Percentiles rank a stretch among this genome's conserved stretches.
These are phyloP conservation scores for Hyperoplus lanceolatus DNA, from an alignment of 2,797 vertebrate genomes.

Conservation along the genomic window DNA sequence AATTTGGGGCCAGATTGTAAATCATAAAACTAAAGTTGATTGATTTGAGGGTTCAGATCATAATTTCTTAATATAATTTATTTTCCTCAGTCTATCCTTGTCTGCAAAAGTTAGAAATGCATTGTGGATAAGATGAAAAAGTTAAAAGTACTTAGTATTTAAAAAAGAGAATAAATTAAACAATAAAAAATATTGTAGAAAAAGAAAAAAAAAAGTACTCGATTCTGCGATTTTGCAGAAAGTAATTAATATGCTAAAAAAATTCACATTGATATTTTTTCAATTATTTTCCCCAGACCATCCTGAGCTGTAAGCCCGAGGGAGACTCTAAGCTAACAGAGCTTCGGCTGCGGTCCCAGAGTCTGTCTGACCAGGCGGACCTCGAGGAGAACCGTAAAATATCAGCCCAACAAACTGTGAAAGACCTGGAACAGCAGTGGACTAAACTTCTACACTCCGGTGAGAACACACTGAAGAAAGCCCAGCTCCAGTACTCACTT, in stretches of 20 bases:
- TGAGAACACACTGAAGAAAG: constrained; percentile 61
- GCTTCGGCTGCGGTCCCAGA: constrained; percentile 69
- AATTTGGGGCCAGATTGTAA: no score
- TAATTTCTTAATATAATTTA: background rate
- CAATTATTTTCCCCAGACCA: constrained; percentile 75
- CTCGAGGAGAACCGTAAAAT: constrained; percentile 52
- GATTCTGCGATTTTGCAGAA: no score
- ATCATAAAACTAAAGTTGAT: no score
- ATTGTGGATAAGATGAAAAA: no score
- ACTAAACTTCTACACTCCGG: constrained; percentile 62
- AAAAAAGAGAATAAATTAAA: no score
- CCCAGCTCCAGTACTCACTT: constrained; percentile 71
- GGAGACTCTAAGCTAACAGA: constrained; percentile 84
- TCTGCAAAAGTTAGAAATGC: no score
- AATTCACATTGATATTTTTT: no score
- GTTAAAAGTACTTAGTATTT: no score
- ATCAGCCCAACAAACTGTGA: constrained; percentile 47
- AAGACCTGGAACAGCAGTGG: constrained; percentile 76
- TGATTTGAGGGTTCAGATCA: background rate
- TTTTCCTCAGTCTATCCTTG: no score
- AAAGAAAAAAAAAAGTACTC: no score
- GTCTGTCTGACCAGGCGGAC: constrained; percentile 64
- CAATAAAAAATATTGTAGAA: no score
- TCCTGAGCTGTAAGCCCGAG: constrained; percentile 81
- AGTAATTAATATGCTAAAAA: no score